A percentile compares a stretch with the other conserved stretches of the same genome.
These are phyloP conservation scores for Bombus turneri DNA, from an alignment of 1,140 invertebrate genomes.

Conservation along the genomic window DNA sequence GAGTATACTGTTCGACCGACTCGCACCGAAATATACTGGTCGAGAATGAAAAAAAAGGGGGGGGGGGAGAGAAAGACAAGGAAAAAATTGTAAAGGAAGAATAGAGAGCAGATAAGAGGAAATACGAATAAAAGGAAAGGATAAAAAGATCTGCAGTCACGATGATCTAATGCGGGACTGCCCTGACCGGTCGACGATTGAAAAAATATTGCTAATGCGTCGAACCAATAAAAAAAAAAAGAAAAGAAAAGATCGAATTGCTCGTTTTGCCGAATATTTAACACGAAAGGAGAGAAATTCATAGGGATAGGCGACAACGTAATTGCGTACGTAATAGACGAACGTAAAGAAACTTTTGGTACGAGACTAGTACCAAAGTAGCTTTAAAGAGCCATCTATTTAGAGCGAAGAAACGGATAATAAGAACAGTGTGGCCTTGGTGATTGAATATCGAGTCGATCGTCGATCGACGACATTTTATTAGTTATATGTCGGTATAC, in stretches of 20 bases:
- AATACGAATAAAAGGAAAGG: neutral
- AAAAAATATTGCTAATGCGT: neutral
- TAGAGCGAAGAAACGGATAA: neutral
- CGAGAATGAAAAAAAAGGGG: neutral
- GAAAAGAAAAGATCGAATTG: neutral
- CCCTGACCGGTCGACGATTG: neutral
- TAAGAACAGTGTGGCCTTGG: too few species aligned
- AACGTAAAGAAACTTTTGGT: neutral
- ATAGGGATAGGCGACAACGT: neutral
- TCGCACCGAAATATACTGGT: conserved; percentile 30
- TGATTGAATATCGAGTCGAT: neutral
- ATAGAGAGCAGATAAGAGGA: neutral
- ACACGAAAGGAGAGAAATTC: neutral
- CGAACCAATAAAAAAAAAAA: neutral
- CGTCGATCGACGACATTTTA: neutral
- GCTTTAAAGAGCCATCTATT: neutral
- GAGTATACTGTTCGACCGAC: neutral
- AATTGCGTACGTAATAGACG: too few species aligned
- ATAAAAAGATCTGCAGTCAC: neutral
- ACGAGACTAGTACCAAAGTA: too few species aligned
- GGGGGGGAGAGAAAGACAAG: neutral
- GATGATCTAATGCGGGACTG: neutral
- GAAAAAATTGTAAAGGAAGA: neutral
- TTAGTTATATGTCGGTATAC: too few species aligned
- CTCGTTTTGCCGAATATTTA: neutral